Conservation (phyloP, 2,797 vertebrate species). For the Catharus ustulatus region DNA sequence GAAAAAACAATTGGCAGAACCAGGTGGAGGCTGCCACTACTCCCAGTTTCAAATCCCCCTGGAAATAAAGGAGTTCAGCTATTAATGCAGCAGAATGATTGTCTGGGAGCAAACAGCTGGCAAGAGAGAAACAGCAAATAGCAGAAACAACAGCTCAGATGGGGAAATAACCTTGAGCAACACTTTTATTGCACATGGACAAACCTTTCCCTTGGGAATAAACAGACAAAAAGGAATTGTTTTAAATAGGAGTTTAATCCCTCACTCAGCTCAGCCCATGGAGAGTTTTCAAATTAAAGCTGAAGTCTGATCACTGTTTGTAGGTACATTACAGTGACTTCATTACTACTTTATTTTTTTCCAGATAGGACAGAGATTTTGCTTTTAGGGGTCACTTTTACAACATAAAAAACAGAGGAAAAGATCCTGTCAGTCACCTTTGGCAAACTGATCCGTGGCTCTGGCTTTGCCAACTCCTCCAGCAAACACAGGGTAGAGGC, state of each 20-base stretch:
- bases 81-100: not conserved
- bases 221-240: not conserved
- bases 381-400: not conserved
- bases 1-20: slow-evolving; percentile 86
- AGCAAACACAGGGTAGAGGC: slow-evolving; percentile 87
- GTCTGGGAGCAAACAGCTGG: not conserved
- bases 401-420: not conserved
- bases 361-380: not conserved
- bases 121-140: not conserved
- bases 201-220: not conserved
- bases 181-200: not conserved
- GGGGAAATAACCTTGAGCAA: not conserved
- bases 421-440: slow-evolving; percentile 74
- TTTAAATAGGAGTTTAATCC: not conserved
- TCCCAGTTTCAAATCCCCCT: slow-evolving; percentile 73
- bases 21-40: slow-evolving; percentile 79
- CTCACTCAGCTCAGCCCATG: not conserved
- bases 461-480: slow-evolving; percentile 85
- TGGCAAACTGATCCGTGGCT: slow-evolving; percentile 71
- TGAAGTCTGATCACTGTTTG: not conserved
- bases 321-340: not conserved
- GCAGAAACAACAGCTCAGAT: not conserved
- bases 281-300: not conserved
- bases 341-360: not conserved
- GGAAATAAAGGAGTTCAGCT: slow-evolving; percentile 55